Evolutionary conservation across 2,797 vertebrate genomes (phyloP), one percentile per base, ranked within the genome.

Genomic region (Adelosebastes latens): DNA sequence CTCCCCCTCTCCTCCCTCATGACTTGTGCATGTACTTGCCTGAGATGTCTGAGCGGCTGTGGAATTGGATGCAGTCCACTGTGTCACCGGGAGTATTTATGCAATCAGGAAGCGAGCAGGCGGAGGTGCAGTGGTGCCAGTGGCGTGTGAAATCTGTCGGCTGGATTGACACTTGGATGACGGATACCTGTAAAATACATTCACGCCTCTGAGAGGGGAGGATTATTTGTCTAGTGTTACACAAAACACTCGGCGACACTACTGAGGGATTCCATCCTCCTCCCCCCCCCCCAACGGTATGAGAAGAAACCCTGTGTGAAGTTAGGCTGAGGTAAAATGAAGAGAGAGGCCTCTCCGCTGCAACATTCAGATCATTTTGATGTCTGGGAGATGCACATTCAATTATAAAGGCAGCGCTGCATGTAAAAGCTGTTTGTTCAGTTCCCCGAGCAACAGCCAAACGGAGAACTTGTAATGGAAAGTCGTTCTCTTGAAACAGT

Each of bases 161-260:
- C 81, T 36, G 91, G 94, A 96, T 94, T 96, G 96, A 95, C 95
- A 95, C 92, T 88, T 76, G 91, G 94, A 94, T 95, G 96, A 95
- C 86, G 91, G 94, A 95, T 94, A 96, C 94, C 93, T 96, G 93
- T 91, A 92, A 96, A 96, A 96, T 95, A 94, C 93, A 94, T 91
- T 94, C 93, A 93, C 77, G 84, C 94, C 93, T 95, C 91, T 90
- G 92, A 95, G 96, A 95, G 78, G 88, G 83, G 64, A 75, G 89
- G 87, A 90, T 93, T 92, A 94, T 94, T 93, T 91, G 89, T 88
- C 94, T 94, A 90, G 93, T 93, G 94, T 94, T 93, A 93, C 94
- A 95, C 92, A 96, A 95, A 96, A 96, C 93, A 96, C 79, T 92
- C 90, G 77, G 88, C 83, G 83, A 91, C 92, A 94, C 83, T 72